Percentiles rank a stretch among this genome's conserved stretches.
Conservation (phyloP, 2,797 vertebrate species). For the Gymnothorax javanicus region DNA sequence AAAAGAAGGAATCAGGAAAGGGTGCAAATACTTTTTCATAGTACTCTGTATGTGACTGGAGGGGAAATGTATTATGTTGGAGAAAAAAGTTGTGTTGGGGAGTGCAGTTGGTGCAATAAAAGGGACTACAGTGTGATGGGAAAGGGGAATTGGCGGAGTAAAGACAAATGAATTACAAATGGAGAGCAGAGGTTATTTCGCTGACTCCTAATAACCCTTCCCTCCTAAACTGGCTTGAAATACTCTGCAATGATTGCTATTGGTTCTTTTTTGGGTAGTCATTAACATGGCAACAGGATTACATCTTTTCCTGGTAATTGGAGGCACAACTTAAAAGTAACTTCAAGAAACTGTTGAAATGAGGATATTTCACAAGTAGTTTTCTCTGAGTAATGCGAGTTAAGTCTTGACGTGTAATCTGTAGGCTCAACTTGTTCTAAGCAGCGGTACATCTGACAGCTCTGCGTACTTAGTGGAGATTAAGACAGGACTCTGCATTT, state of each 20-base stretch:
- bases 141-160: neutral
- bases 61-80: neutral
- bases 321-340: neutral
- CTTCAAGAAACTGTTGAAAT: neutral
- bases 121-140: neutral
- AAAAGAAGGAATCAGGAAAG: no score
- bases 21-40: no score
- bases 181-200: neutral
- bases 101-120: neutral
- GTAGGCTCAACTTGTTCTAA: conserved; percentile 7
- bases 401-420: conserved; percentile 15
- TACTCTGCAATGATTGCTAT: neutral
- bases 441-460: neutral
- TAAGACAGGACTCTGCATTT: conserved; percentile 4
- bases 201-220: neutral
- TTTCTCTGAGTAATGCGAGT: neutral
- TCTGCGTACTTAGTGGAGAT: neutral
- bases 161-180: neutral
- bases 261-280: neutral
- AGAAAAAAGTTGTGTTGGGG: neutral
- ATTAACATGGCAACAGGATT: neutral
- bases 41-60: no score
- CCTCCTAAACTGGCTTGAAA: neutral
- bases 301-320: neutral
- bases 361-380: neutral